Percentiles rank a stretch among this genome's conserved stretches.
Evolutionary conservation across 2,888 invertebrate genomes (phyloP).

Genomic region (Aspidiotus rigidus): DNA sequence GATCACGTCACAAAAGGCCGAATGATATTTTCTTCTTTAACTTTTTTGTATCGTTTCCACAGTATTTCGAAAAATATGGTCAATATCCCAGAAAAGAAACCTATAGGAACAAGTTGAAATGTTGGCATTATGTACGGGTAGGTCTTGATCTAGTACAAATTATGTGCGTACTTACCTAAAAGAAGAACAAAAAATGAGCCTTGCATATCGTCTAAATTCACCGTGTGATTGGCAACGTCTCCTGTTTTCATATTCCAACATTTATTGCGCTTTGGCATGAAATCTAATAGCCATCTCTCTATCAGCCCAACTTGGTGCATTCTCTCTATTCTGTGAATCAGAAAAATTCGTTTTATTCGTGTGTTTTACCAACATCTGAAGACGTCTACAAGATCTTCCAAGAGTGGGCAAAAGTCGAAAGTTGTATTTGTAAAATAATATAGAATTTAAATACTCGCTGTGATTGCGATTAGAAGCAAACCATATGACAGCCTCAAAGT

Average conservation of each 20-base stretch:
- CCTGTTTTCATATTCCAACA: conserved; percentile 60
- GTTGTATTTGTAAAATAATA: too few species aligned
- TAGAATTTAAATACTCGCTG: too few species aligned
- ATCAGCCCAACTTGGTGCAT: conserved; percentile 79
- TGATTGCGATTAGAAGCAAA: too few species aligned
- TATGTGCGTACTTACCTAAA: conserved; percentile 52
- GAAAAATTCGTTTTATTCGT: not conserved
- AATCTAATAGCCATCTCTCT: conserved; percentile 68
- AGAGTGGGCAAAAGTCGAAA: too few species aligned
- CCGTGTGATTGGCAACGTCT: conserved; percentile 75
- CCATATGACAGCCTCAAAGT: too few species aligned
- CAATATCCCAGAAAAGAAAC: conserved; percentile 46
- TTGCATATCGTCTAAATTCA: conserved; percentile 83
- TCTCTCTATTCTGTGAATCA: conserved; percentile 54
- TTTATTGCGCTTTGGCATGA: conserved; percentile 66
- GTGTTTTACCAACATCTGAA: not conserved
- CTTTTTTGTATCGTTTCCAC: conserved; percentile 43
- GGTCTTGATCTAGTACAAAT: not conserved
- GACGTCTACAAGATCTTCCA: too few species aligned
- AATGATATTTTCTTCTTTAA: conserved; percentile 46
- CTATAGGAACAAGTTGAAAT: conserved; percentile 41
- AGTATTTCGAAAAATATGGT: conserved; percentile 47
- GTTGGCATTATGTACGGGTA: not conserved
- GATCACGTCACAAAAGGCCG: conserved; percentile 47
- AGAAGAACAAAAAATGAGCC: conserved; percentile 80